Evolutionary conservation across 2,113 vertebrate species (phyloP).

Genomic region (Cricetomys ansorgei): DNA sequence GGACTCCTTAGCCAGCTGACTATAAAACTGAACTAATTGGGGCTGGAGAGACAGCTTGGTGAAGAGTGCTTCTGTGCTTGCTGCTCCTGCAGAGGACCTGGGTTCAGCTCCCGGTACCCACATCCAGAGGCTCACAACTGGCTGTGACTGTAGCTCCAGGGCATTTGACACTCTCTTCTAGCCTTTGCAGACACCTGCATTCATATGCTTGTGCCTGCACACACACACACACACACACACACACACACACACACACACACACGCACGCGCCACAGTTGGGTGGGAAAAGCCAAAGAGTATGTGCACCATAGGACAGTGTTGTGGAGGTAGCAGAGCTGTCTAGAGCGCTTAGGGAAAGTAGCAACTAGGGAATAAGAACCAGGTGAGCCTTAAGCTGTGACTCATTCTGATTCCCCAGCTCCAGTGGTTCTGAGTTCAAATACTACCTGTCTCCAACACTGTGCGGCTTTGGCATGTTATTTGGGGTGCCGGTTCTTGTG

Average conservation of each 20-base stretch:
- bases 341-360: too few relatives aligned
- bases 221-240: background rate
- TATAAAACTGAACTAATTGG: background rate
- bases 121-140: too few relatives aligned
- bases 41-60: background rate
- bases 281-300: background rate
- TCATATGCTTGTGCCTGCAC: background rate
- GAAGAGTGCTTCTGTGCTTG: background rate
- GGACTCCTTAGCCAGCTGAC: rapidly evolving
- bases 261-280: background rate
- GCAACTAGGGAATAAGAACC: background rate
- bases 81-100: background rate
- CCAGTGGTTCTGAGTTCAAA: slow-evolving; percentile 81
- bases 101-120: background rate
- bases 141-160: background rate
- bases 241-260: background rate
- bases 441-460: slow-evolving; percentile 52
- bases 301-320: too few relatives aligned
- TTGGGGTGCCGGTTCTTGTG: background rate
- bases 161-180: background rate
- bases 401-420: background rate
- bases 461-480: background rate
- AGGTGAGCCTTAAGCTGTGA: background rate
- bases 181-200: background rate
- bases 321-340: background rate